Percentiles rank a stretch among this genome's conserved stretches.
phyloP scores from a whole-genome alignment of 2,888 invertebrate species.

The Troglohyphantes excavatus region DNA sequence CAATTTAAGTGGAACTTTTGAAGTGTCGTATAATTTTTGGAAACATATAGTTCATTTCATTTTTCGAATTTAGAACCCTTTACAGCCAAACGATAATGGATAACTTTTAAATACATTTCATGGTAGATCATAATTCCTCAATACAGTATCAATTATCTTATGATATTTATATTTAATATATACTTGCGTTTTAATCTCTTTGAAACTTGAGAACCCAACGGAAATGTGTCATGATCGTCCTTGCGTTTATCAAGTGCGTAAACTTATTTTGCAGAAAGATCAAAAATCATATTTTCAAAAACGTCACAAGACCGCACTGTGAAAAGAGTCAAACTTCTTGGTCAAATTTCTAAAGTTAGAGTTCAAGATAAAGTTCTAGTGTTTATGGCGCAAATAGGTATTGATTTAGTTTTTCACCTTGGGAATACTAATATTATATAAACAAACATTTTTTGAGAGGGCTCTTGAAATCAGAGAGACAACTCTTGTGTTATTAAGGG shows the following conservation, averaged over 20 bases:
- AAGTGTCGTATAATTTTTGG: no score
- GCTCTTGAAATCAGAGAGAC: neutral
- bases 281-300: no score
- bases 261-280: neutral
- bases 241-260: neutral
- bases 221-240: neutral
- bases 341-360: neutral
- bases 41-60: no score
- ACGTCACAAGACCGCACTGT: neutral
- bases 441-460: neutral
- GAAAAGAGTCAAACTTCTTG: neutral
- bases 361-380: neutral
- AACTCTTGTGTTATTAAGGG: neutral
- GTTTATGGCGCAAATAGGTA: neutral
- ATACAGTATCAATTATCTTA: no score
- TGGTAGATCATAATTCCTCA: no score
- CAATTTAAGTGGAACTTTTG: no score
- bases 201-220: neutral
- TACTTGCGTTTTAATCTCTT: neutral
- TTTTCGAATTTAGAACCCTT: no score
- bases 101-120: no score
- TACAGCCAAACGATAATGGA: no score
- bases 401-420: conserved; percentile 2
- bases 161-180: no score
- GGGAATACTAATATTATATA: neutral